Percentiles rank a stretch among this genome's conserved stretches.
Evolutionary conservation across 1,140 invertebrate genomes (phyloP).

Genomic region (Bombus waltoni): DNA sequence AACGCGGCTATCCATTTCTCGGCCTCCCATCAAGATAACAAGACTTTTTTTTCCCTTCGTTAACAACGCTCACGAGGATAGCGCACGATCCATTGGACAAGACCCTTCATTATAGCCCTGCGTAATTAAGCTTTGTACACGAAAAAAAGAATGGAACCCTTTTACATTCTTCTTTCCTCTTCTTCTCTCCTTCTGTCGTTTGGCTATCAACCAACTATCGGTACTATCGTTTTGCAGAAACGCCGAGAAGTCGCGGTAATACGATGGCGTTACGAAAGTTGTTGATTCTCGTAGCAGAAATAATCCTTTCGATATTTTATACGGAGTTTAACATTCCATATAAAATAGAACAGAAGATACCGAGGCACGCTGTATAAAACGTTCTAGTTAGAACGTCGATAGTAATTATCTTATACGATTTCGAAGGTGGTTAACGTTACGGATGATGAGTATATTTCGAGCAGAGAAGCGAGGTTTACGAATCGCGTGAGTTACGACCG

Average conservation of each 20-base stretch:
- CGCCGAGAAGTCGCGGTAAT: neutral
- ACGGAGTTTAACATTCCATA: no score
- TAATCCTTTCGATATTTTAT: no score
- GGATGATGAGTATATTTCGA: neutral
- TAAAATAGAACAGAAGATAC: no score
- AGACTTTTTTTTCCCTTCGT: constrained; percentile 47
- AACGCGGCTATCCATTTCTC: constrained; percentile 60
- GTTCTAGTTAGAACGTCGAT: neutral
- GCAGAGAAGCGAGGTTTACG: neutral
- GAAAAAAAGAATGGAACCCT: constrained; percentile 17
- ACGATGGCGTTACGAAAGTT: neutral
- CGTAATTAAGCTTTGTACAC: constrained; percentile 63
- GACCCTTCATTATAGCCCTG: constrained; percentile 58
- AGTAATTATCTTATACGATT: no score
- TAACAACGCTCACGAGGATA: constrained; percentile 37
- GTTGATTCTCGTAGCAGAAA: no score
- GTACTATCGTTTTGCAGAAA: constrained; percentile 18
- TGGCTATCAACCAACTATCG: neutral
- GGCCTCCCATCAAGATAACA: constrained; percentile 66
- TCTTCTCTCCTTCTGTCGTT: neutral
- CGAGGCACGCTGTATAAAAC: no score
- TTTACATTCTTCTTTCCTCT: no score
- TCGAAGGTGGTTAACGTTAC: neutral
- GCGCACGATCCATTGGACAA: constrained; percentile 42
- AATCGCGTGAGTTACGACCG: constrained; percentile 35